These are phyloP conservation scores for Melanotaenia boesemani DNA, from an alignment of 2,797 vertebrate genomes.

Conservation along the genomic window DNA sequence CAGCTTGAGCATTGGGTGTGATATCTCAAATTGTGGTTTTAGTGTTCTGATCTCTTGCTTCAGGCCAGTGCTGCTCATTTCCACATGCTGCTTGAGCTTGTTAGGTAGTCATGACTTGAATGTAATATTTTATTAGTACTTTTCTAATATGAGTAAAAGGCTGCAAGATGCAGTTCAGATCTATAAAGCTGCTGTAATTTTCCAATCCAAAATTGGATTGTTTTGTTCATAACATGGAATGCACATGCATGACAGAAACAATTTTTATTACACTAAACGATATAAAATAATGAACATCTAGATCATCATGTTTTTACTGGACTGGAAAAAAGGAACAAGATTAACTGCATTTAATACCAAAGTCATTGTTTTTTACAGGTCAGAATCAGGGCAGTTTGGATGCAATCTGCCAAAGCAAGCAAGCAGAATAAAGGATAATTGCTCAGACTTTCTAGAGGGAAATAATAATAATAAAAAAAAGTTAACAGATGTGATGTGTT, in stretches of 20 bases:
- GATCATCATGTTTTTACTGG: constrained; percentile 25
- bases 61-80: constrained; percentile 32
- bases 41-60: constrained; percentile 30
- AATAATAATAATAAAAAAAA: constrained; percentile 21
- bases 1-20: constrained; percentile 9
- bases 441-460: constrained; percentile 38
- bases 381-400: constrained; percentile 47
- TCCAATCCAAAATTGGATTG: background rate
- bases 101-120: constrained; percentile 32
- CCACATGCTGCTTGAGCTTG: constrained; percentile 17
- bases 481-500: constrained; percentile 25
- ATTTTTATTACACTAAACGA: background rate
- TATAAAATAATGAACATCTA: constrained; percentile 28
- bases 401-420: constrained; percentile 32
- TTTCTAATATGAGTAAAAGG: background rate
- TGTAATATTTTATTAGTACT: constrained; percentile 29
- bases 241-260: constrained; percentile 1
- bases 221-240: background rate
- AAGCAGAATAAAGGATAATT: constrained; percentile 49
- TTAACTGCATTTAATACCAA: constrained; percentile 31
- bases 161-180: background rate
- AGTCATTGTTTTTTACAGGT: constrained; percentile 39
- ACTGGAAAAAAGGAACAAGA: constrained; percentile 8
- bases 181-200: background rate
- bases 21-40: constrained; percentile 30